Base-by-base conservation (phyloP, 2,888 invertebrate genomes). In the Ectemnius lituratus region DNA sequence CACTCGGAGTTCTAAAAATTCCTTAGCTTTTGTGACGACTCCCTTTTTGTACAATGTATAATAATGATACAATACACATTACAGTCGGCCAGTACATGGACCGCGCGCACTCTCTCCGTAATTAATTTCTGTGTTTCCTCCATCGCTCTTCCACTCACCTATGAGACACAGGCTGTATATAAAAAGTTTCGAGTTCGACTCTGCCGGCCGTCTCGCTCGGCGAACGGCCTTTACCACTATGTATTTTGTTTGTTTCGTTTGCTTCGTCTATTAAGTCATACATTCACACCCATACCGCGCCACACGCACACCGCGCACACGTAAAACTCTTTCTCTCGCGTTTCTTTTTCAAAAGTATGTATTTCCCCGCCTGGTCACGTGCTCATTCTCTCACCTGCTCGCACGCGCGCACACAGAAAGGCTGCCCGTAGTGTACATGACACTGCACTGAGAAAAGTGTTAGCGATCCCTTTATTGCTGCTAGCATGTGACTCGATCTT, bases 161-260 rank as follows among this genome's bases (percentile, higher is more conserved):
- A 14, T 52, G 16, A 52, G 52, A 84, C 85, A 84, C 74, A 81
- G 81, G 65, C 81, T 86, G 78, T 75, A 52, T 84, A 84, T 84
- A 85, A 86, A 85, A 84, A 84, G 72, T 80, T 73, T 67, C 76
- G 63, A 72, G 70, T 70, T 73, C 69, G 74, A 70, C 76, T 66
- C 70, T 75, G 64, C 73, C 37, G 37, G 65, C 52, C 16, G 69
- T 78, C 78, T 80, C 76, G 75, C 78, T 81, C 75, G 80, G 76
- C 84, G 70, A 79, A 79, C 78, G 76, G 73, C 46, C 74, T 60
- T 72, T 37, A 62, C 62, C 66, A 71, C 74, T 68, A 75, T 52
- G 72, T 59, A 68, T 59, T 68, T 52, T 45, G 57, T 62, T 62
- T 63, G 27, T 23, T 65, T 60, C 47, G 67, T 49, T 60, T 65